Evolutionary conservation across 2,113 vertebrate species (phyloP), one percentile per base, ranked within the genome.

Genomic region (Hippoglossus stenolepis): DNA sequence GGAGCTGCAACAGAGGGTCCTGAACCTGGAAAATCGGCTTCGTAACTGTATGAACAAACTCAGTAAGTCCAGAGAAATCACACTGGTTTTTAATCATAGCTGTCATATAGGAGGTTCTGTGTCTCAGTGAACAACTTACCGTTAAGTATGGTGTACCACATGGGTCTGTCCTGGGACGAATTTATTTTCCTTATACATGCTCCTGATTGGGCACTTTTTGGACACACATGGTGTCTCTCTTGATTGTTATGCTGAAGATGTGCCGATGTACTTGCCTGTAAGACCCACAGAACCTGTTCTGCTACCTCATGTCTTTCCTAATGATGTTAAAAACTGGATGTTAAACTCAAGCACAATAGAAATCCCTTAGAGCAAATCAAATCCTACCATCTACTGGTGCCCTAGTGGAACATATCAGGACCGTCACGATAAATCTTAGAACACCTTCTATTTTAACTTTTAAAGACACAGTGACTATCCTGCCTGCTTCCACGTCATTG

Each of bases 31-130:
- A 87, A 96, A 93, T 70, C 95, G 97, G 21, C 96, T 99, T 31
- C 96, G 95, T 53, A 96, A 94, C 92, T 99, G 98, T 91, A 98
- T 99, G 98, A 98, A 95, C 87, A 99, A 98, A 93, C 97, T 99
- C 70, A 98, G 98, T 99, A 93, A 96, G 97, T 96, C n/a, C 20
- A 21, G 51, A n/a, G 1, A 8, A 1, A 31, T 31, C 28, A 31
- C 28, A 31, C 0, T 6, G 28, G 28, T 31, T 31, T 31, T 5
- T 28, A 31, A 31, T 31, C 31, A 31, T 31, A 31, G 1, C 31
- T 51, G 1, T 51, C 18, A 9, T 7, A 6, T 51, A n/a, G 4
- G 4, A 51, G 15, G 18, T n/a, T 8, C 15, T 51, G 49, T 51
- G 18, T 51, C 49, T 54, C 51, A 8, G 8, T n/a, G 20, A 5